Conservation (phyloP, 2,113 vertebrate species). For the Antigone vipio region DNA sequence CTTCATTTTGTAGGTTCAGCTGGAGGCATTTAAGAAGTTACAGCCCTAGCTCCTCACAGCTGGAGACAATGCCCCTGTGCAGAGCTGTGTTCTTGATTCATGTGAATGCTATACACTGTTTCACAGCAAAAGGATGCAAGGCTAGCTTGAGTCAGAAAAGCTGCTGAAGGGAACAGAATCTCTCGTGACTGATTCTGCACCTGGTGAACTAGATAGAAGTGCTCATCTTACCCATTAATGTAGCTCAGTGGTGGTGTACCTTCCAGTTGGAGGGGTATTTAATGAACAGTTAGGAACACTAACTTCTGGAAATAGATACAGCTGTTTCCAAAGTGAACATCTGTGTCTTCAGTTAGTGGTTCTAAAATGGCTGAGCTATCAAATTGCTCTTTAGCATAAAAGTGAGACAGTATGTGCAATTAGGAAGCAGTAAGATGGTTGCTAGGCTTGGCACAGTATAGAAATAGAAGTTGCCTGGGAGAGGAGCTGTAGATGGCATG, state of each 20-base stretch:
- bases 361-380: conserved; percentile 46
- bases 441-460: conserved; percentile 28
- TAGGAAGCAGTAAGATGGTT: conserved; percentile 41
- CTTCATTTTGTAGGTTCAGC: not conserved
- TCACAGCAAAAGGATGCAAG: not conserved
- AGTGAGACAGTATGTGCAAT: conserved; percentile 32
- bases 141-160: not conserved
- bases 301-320: not conserved
- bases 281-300: not conserved
- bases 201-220: not conserved
- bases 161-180: not conserved
- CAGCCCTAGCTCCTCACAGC: not conserved
- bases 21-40: not conserved
- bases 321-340: not conserved
- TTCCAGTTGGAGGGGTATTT: not conserved
- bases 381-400: conserved; percentile 36
- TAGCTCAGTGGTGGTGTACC: not conserved
- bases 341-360: not conserved
- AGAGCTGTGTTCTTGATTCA: not conserved
- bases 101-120: not conserved
- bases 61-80: not conserved
- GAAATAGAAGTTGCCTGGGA: conserved; percentile 55
- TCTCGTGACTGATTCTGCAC: not conserved
- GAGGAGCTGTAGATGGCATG: not conserved
- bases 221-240: not conserved